phyloP scores from a whole-genome alignment of 2,888 invertebrate genomes.

The Stenichneumon culpator region DNA sequence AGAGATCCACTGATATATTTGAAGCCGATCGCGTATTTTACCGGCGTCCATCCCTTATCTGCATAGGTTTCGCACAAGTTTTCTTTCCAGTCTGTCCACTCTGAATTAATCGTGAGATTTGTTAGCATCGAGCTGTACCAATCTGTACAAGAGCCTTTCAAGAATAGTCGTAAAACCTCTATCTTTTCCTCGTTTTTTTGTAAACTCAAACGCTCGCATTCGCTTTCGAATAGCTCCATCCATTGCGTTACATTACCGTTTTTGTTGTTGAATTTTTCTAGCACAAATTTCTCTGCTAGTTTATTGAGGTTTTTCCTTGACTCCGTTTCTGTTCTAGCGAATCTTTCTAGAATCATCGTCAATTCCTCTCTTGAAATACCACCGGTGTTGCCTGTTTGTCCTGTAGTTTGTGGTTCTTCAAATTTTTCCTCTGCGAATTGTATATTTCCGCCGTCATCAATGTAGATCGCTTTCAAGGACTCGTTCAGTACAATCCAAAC shows the following conservation, averaged over 20 bases:
- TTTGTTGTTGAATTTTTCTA: constrained; percentile 20
- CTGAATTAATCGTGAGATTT: constrained; percentile 9
- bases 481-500: constrained; percentile 42
- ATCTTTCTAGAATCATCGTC: constrained; percentile 38
- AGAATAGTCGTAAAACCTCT: constrained; percentile 18
- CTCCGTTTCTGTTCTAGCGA: constrained; percentile 27
- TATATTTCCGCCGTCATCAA: constrained; percentile 47
- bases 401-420: constrained; percentile 41
- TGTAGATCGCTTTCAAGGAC: constrained; percentile 33
- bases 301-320: constrained; percentile 7
- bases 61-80: constrained; percentile 21
- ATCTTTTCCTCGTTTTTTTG: constrained; percentile 5
- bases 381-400: constrained; percentile 27
- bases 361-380: constrained; percentile 43
- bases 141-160: constrained; percentile 8
- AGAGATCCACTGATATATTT: constrained; percentile 12
- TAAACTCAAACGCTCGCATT: not conserved
- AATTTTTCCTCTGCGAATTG: constrained; percentile 43
- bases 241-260: constrained; percentile 3
- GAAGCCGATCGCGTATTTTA: constrained; percentile 12
- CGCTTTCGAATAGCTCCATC: constrained; percentile 21
- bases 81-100: constrained; percentile 16
- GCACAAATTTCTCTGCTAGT: constrained; percentile 30
- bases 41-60: constrained; percentile 16
- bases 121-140: constrained; percentile 36